Evolutionary conservation across 2,113 vertebrate species (phyloP), one percentile per base, ranked within the genome.

Genomic region (Panthera leo): DNA sequence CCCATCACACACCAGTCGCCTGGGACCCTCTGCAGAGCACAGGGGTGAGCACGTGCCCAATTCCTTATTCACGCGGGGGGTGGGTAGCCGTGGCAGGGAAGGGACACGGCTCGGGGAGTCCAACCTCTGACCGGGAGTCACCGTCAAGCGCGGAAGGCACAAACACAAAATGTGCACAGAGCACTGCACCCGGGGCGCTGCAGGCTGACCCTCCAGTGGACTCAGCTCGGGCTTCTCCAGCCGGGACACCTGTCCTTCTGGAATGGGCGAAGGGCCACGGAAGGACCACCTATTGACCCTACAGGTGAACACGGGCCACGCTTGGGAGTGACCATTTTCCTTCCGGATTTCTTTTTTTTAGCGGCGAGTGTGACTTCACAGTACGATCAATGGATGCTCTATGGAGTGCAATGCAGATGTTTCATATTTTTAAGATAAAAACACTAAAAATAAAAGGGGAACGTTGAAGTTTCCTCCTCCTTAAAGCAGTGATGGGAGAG

Each of bases 181-280:
- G 5, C 21, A 0, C 21, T 7, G 11, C 67, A 25, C 23, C 11
- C 16, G 0, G 4, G 70, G 27, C 45, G 29, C 39, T 14, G 10
- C 12, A 21, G 65, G 13, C 65, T 29, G 8, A 21, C 51, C 29
- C 86, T 51, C 19, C 0, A 0, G 34, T 1, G 39, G 51, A 10
- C 92, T 27, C 6, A 25, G 16, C 63, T 18, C 14, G 0, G 19
- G 39, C 25, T 42, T 48, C 42, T 16, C 34, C 3, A 25, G 1
- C 34, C 0, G 12, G 23, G 36, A 25, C 6, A 3, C 2, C 4
- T 2, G 51, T 3, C 10, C 79, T 29, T 39, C 27, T 0, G 0
- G 27, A 36, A 10, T 12, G 61, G 39, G 21, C 36, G 9, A 4
- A 25, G 58, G 3, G 11, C 42, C 18, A 13, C 34, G 1, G 53